Conservation (phyloP, 2,113 vertebrate genomes). For the Neolamprologus devosi region DNA sequence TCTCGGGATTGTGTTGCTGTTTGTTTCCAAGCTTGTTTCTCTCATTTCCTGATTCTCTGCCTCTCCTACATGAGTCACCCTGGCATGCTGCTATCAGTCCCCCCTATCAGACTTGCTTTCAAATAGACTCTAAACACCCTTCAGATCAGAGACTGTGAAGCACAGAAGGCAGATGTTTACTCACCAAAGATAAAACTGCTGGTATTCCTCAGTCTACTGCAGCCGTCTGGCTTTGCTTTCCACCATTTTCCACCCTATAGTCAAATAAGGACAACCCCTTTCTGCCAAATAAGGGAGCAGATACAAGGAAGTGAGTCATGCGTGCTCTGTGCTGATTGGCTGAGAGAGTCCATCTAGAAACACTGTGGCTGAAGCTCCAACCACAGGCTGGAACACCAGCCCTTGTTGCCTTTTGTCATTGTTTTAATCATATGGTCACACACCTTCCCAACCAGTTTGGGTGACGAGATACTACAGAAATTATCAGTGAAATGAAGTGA, state of each 20-base stretch:
- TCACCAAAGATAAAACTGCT: conserved; percentile 44
- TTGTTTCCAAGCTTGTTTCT: background rate
- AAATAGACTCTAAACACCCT: background rate
- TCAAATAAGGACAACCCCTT: conserved; percentile 11
- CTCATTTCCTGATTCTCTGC: conserved; percentile 43
- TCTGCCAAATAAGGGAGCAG: conserved; percentile 31
- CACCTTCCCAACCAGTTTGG: background rate
- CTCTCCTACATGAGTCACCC: background rate
- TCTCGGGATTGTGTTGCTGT: background rate
- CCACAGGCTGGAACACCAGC: background rate
- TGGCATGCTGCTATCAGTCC: background rate
- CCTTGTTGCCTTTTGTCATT: background rate
- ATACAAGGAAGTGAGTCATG: conserved; percentile 36
- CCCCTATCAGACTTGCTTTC: background rate
- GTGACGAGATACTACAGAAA: background rate
- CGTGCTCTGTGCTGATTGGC: conserved; percentile 39
- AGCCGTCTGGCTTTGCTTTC: conserved; percentile 6
- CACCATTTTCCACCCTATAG: conserved; percentile 45
- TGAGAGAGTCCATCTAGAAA: background rate
- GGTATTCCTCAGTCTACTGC: conserved; percentile 5
- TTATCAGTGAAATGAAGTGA: background rate
- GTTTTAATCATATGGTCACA: background rate
- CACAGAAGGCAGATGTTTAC: background rate
- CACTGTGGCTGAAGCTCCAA: background rate
- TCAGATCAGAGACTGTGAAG: background rate